These are phyloP conservation scores for Romanomermis culicivorax DNA, from an alignment of 2,888 invertebrate genomes.

Conservation along the genomic window DNA sequence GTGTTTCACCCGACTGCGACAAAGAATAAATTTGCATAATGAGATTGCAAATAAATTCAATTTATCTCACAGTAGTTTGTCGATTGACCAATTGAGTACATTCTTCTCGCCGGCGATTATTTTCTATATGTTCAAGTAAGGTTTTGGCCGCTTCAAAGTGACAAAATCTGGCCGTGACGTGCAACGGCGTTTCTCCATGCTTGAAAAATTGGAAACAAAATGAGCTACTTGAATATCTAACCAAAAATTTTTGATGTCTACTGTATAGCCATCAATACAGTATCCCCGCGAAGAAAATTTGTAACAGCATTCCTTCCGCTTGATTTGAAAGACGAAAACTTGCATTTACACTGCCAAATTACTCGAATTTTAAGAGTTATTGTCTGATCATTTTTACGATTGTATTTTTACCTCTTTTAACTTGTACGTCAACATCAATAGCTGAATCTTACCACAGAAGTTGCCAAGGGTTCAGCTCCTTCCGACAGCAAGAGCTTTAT, in stretches of 20 bases:
- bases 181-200: constrained; percentile 83
- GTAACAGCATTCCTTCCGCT: too few relatives aligned
- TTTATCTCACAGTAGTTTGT: constrained; percentile 42
- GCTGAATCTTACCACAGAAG: constrained; percentile 48
- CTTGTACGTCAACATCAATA: too few relatives aligned
- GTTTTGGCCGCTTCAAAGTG: constrained; percentile 61
- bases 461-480: constrained; percentile 60
- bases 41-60: not conserved
- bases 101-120: constrained; percentile 35
- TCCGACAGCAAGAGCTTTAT: constrained; percentile 67
- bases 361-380: too few relatives aligned
- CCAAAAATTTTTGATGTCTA: too few relatives aligned
- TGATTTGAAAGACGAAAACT: too few relatives aligned
- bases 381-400: too few relatives aligned
- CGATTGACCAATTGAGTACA: constrained; percentile 67
- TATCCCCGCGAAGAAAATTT: too few relatives aligned
- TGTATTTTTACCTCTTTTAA: too few relatives aligned
- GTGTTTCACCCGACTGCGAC: constrained; percentile 59
- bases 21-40: not conserved
- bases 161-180: constrained; percentile 58
- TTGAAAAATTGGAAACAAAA: constrained; percentile 35
- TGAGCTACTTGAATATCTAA: too few relatives aligned
- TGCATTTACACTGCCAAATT: too few relatives aligned
- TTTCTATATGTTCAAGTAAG: constrained; percentile 51
- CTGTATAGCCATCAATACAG: too few relatives aligned